Evolutionary conservation across 2,113 vertebrate genomes (phyloP).

Genomic region (Psilopsiagon aymara): DNA sequence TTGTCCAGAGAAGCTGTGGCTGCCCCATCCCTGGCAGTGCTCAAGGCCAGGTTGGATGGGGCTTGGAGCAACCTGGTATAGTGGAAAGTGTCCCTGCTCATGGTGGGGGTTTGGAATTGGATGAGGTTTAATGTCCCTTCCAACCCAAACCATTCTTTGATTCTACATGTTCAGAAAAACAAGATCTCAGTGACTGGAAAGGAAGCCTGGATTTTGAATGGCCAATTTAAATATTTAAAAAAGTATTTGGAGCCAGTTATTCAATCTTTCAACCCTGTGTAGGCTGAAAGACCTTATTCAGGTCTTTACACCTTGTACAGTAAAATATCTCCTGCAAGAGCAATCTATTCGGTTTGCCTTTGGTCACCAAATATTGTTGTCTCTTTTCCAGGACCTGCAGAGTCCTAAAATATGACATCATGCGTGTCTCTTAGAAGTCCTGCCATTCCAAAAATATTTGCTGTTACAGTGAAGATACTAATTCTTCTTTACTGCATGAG

Average conservation of each 20-base stretch:
- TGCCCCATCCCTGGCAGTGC: background rate
- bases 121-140: background rate
- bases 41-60: background rate
- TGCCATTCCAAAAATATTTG: background rate
- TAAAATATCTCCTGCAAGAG: background rate
- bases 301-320: background rate
- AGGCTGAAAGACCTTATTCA: background rate
- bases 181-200: background rate
- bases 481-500: background rate
- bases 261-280: background rate
- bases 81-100: background rate
- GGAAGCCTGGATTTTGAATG: background rate
- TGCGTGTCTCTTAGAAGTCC: background rate
- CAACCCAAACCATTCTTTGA: background rate
- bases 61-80: background rate
- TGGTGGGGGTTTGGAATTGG: background rate
- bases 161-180: background rate
- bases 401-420: background rate
- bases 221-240: background rate
- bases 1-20: background rate
- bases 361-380: background rate
- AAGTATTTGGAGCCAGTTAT: background rate
- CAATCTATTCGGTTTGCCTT: background rate
- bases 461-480: background rate
- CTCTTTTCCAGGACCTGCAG: background rate